Evolutionary conservation across 2,797 vertebrate species (phyloP), one percentile per base, ranked within the genome.

Genomic region (Lerista edwardsae): DNA sequence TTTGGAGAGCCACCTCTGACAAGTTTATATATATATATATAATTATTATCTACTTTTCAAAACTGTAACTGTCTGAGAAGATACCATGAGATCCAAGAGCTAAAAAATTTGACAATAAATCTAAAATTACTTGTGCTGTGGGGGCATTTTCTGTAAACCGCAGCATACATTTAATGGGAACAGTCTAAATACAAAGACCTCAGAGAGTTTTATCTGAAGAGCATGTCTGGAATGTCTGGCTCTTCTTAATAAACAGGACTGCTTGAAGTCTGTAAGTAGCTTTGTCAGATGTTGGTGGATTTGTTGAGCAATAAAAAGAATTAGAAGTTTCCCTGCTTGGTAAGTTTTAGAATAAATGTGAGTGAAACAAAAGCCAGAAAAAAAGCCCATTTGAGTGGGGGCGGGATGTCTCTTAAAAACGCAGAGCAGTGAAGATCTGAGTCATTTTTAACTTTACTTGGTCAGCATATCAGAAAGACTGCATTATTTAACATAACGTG

Each of bases 31-130:
- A n/a, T n/a, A n/a, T n/a, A n/a, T n/a, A n/a, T n/a, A n/a, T n/a
- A 73, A 10, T 44, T 9, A 36, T 39, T 9, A 29, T n/a, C 21
- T 23, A 15, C 14, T 36, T 41, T 72, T 72, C 55, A 72, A 57
- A 78, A 25, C 4, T 25, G 51, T 68, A 47, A 51, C 41, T 79
- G n/a, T 29, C 27, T 72, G n/a, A 51, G 57, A 47, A 59, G 36
- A 25, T 36, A 72, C 15, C 29, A 27, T 44, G 21, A 29, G 14
- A 84, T 90, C 88, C 92, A 90, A 78, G 64, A 87, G 51, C 86
- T 93, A 77, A 87, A 94, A 93, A 88, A 89, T 81, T 61, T 92
- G 72, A 90, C 91, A 83, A 77, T 79, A 79, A 29, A 88, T 93
- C 92, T 91, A 86, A 85, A 91, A 85, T 86, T 71, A 62, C 34